Evolutionary conservation across 2,113 vertebrate species (phyloP).

Genomic region (Poecilia latipinna): DNA sequence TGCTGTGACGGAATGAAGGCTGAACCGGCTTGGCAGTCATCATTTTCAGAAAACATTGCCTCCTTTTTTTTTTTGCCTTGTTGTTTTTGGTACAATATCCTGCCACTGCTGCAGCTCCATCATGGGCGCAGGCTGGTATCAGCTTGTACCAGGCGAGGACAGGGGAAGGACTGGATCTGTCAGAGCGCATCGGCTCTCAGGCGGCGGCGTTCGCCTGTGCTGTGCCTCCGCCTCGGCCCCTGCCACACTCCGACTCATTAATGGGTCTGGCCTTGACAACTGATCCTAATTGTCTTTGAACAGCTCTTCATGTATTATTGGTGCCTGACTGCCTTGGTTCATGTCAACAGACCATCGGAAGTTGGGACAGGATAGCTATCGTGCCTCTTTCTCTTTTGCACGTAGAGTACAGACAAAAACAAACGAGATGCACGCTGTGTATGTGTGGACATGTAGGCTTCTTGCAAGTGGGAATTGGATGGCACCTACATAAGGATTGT

Average conservation of each 20-base stretch:
- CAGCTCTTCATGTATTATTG: slow-evolving; percentile 97
- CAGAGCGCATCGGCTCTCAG: slow-evolving; percentile 89
- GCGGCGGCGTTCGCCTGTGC: slow-evolving; percentile 56
- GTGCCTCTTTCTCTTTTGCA: slow-evolving; percentile 57
- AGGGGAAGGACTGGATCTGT: slow-evolving; percentile 95
- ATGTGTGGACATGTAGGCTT: slow-evolving; percentile 5
- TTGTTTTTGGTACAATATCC: slow-evolving; percentile 83
- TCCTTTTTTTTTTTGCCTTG: slow-evolving; percentile 30
- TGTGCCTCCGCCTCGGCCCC: slow-evolving; percentile 86
- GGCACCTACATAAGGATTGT: not conserved
- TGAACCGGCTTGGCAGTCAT: slow-evolving; percentile 81
- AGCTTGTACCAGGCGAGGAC: slow-evolving; percentile 93
- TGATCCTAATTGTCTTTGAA: slow-evolving; percentile 99
- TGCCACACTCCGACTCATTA: slow-evolving; percentile 92
- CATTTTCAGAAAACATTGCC: slow-evolving; percentile 90
- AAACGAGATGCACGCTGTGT: not conserved
- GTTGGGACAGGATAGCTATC: slow-evolving; percentile 73
- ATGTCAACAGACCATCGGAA: slow-evolving; percentile 89
- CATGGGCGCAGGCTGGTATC: slow-evolving; percentile 89
- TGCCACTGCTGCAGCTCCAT: slow-evolving; percentile 83
- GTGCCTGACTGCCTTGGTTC: slow-evolving; percentile 93
- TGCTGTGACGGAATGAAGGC: slow-evolving; percentile 81
- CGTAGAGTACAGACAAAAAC: slow-evolving; percentile 16
- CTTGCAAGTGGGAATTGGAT: not conserved
- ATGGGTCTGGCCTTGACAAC: slow-evolving; percentile 93